Conservation (phyloP, 1,140 invertebrate genomes). For the Atta cephalotes region DNA sequence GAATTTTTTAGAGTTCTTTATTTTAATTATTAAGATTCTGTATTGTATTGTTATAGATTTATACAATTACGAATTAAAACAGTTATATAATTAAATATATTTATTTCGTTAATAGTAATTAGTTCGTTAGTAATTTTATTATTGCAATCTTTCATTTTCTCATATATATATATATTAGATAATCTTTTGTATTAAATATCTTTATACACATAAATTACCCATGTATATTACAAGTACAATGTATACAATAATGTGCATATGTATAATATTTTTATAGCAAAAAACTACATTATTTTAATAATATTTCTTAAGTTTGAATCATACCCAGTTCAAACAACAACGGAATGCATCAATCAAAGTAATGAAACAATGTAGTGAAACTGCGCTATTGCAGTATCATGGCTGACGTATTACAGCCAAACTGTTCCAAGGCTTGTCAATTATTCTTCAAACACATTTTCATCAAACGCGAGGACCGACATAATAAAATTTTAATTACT, state of each 20-base stretch:
- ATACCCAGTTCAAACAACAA: neutral
- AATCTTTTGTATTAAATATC: no score
- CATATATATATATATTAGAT: no score
- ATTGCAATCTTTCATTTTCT: neutral
- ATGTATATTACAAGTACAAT: no score
- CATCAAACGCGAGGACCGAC: slow-evolving; percentile 45
- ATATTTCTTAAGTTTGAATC: slow-evolving; percentile 11
- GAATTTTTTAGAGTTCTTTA: neutral
- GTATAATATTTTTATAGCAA: neutral
- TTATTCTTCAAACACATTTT: slow-evolving; percentile 60
- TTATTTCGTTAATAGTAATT: no score
- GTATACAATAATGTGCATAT: no score
- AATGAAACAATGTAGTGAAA: neutral
- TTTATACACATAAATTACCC: no score
- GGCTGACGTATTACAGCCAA: slow-evolving; percentile 41
- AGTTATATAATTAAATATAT: neutral
- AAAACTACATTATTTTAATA: neutral
- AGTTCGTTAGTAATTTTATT: no score
- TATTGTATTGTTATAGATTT: neutral
- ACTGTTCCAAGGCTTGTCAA: slow-evolving; percentile 53
- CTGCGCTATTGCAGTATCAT: neutral
- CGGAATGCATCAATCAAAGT: neutral
- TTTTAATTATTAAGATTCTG: neutral
- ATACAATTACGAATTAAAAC: slow-evolving; percentile 7
- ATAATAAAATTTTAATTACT: slow-evolving; percentile 46